Base-by-base conservation (phyloP, 30 jellyfish, hydroid and myxozoan genomes). In the Clytia hemisphaerica region DNA sequence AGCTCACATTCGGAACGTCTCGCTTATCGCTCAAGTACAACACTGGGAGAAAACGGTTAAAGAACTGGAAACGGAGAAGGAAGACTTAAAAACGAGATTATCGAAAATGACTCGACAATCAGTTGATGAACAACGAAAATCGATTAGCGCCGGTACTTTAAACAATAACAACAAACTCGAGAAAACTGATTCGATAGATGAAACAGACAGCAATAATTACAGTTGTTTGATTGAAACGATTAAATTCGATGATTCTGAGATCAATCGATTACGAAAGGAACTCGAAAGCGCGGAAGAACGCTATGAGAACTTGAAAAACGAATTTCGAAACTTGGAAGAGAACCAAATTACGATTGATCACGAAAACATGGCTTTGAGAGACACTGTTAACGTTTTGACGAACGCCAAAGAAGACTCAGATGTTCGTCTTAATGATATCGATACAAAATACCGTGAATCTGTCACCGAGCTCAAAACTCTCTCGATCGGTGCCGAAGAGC, bases 11-110 rank as follows among this genome's bases (percentile, higher is more conserved):
- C 58, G 94, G 33, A 81, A 95, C 72, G 95, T 81, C 12, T 80
- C 98, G 28, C 64, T 90, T 37, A 61, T 82, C 21, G 98, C 98
- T 4, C 98, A 90, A 53, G 47, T 90, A 78, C 98, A 90, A 58
- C 98, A 90, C 45, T 62, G 90, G 2, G 98, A 90, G 71, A 82
- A 82, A 37, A 81, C 95, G 14, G 86, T 90, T 21, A 95, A 90
- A 45, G 94, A 81, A 27, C 51, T 90, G 80, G 91, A 77, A 40
- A 80, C 25, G 32, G 98, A 90, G 36, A 90, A 90, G 49, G 95
- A 90, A 49, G 93, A 49, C 38, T 31, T 90, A 77, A 90, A 82
- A 67, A 55, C 40, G 26, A 82, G 73, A 40, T 75, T 80, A 25
- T 91, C 72, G 24, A 81, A 61, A 37, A 29, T 82, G 19, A 71